A percentile compares a stretch with the other conserved stretches of the same genome.
phyloP scores from a whole-genome alignment of 2,113 vertebrate genomes.

The Cottus gobio region DNA sequence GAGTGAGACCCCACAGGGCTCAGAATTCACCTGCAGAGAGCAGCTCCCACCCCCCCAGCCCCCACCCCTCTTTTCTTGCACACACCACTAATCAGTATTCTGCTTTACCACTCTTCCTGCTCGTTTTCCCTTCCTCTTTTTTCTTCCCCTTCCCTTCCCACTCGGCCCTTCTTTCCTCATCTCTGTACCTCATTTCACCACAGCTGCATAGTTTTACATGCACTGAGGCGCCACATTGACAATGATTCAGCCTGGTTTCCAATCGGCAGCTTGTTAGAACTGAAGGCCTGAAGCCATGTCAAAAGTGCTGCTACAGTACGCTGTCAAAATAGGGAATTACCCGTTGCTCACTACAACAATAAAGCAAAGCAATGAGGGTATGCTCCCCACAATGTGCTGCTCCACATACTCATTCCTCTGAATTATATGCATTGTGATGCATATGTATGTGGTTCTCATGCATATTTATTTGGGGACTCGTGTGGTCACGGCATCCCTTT shows the following conservation, averaged over 20 bases:
- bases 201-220: conserved; percentile 59
- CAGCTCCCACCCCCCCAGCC: conserved; percentile 23
- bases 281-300: conserved; percentile 44
- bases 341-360: conserved; percentile 9
- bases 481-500: conserved; percentile 45
- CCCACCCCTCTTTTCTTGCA: conserved; percentile 2
- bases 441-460: conserved; percentile 13
- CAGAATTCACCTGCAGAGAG: conserved; percentile 75
- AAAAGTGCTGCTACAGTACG: conserved; percentile 5
- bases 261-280: conserved; percentile 51
- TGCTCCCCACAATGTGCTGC: neutral
- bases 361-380: neutral
- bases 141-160: conserved; percentile 30
- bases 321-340: conserved; percentile 41
- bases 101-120: conserved; percentile 57
- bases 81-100: conserved; percentile 78
- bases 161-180: conserved; percentile 11
- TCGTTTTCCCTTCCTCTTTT: conserved; percentile 9
- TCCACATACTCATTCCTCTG: neutral
- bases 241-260: conserved; percentile 43
- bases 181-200: conserved; percentile 31
- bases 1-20: conserved; percentile 52
- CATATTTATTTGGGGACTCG: conserved; percentile 29
- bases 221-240: conserved; percentile 29
- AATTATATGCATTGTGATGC: conserved; percentile 2